Evolutionary conservation across 1,140 invertebrate species (phyloP), one percentile per base, ranked within the genome.

Genomic region (Trinorchestia longiramus): DNA sequence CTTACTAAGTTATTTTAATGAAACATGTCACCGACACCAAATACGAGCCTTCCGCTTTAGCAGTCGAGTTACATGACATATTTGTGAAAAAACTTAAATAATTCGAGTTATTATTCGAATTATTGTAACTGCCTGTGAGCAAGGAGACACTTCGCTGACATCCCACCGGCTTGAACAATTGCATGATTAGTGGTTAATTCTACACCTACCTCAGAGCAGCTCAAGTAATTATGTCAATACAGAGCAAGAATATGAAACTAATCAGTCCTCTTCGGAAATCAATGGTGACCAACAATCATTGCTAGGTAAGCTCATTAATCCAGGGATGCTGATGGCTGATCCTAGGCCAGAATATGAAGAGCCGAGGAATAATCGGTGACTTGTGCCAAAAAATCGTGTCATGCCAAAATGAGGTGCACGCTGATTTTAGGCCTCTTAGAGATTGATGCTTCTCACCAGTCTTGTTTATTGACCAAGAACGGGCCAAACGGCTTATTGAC

Each of bases 261-360:
- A 36, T 77, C 62, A 77, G 62, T 36, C 62, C 3, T 11, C 62
- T 11, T 3, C 11, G 15, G 11, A 77, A 28, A 36, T 77, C 62
- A 77, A 36, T 77, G 62, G 62, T 36, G 62, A 77, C 62, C 62
- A 77, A 77, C 62, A 77, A 36, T 77, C 62, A 36, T 23, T 77
- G 62, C 62, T 77, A 77, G 36, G 62, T 77, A 77, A 77, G 62
- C 62, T 77, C 62, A 77, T 77, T 77, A 77, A 77, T 77, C 62
- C 62, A 28, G 11, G 15, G 62, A 77, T 77, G 62, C 62, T 77
- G 62, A 77, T 36, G 62, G 62, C 62, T 77, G 62, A 77, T 36
- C 62, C 62, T 11, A 77, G 62, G 28, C 1, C 62, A 3, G 11
- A 77, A 36, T 36, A 77, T 77, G 62, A 36, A 77, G 62, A 53